These are phyloP conservation scores for Diplazon laetatorius DNA, from an alignment of 2,888 invertebrate genomes.

Conservation along the genomic window DNA sequence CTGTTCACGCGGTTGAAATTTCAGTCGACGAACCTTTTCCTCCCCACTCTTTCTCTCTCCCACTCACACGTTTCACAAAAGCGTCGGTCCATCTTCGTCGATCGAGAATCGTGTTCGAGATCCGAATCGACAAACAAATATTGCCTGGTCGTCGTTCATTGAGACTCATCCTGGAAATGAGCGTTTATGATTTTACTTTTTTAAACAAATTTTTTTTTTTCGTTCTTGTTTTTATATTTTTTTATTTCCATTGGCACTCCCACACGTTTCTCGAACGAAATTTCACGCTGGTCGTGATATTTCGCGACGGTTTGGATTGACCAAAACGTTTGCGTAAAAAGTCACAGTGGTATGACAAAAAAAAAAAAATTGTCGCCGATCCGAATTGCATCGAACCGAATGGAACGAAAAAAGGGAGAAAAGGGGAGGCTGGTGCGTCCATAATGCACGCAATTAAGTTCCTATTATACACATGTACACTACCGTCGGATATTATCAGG, in stretches of 20 bases:
- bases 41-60: too few species aligned
- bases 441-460: conserved; percentile 74
- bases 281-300: conserved; percentile 68
- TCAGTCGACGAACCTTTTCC: conserved; percentile 1
- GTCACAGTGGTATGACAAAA: neutral
- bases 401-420: too few species aligned
- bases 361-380: neutral
- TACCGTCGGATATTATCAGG: too few species aligned
- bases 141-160: neutral
- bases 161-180: conserved; percentile 47
- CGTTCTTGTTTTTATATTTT: too few species aligned
- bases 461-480: too few species aligned
- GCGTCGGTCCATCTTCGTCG: conserved; percentile 13
- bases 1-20: neutral
- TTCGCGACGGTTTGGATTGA: conserved; percentile 33
- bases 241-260: neutral
- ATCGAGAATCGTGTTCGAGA: conserved; percentile 58
- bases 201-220: too few species aligned
- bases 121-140: conserved; percentile 30
- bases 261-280: conserved; percentile 51
- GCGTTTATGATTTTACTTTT: conserved; percentile 21
- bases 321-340: conserved; percentile 9
- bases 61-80: too few species aligned
- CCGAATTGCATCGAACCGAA: conserved; percentile 24
- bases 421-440: conserved; percentile 62